Percentiles rank a stretch among this genome's conserved stretches.
Evolutionary conservation across 2,888 invertebrate species (phyloP).

Genomic region (Trissolcus japonicus): DNA sequence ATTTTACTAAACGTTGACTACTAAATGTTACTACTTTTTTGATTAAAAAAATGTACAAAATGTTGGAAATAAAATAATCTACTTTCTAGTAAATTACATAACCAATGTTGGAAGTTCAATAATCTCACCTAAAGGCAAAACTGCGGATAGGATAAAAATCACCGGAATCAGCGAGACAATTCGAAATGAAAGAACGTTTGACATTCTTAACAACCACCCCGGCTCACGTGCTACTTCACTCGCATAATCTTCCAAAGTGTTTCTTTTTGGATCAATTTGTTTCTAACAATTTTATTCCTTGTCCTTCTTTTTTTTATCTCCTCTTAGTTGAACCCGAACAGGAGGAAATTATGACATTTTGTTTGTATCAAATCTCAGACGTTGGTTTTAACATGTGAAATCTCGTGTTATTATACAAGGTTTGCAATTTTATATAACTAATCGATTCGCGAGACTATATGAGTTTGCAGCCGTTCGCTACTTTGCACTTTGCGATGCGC

Average conservation of each 20-base stretch:
- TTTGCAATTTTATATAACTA: constrained; percentile 44
- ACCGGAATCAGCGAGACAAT: constrained; percentile 64
- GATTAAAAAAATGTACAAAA: too few species aligned
- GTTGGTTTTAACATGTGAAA: constrained; percentile 6
- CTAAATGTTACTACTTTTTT: too few species aligned
- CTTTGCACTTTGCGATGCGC: constrained; percentile 41
- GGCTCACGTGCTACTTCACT: constrained; percentile 65
- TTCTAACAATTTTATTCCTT: background rate
- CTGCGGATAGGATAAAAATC: constrained; percentile 62
- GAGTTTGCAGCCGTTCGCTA: constrained; percentile 29
- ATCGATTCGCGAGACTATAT: constrained; percentile 42
- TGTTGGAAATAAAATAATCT: too few species aligned
- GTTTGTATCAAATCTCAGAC: constrained; percentile 2
- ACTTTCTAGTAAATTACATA: constrained; percentile 22
- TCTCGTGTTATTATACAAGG: constrained; percentile 2
- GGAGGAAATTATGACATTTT: constrained; percentile 1
- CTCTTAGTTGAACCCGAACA: background rate
- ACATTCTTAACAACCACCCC: constrained; percentile 66
- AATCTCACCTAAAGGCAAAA: constrained; percentile 67
- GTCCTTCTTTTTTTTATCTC: background rate
- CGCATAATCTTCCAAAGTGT: constrained; percentile 35
- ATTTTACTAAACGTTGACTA: too few species aligned
- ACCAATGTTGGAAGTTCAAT: constrained; percentile 22
- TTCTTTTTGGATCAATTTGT: background rate
- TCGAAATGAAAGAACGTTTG: constrained; percentile 56